Evolutionary conservation across 2,888 invertebrate genomes (phyloP).

Genomic region (Agrotis ipsilon): DNA sequence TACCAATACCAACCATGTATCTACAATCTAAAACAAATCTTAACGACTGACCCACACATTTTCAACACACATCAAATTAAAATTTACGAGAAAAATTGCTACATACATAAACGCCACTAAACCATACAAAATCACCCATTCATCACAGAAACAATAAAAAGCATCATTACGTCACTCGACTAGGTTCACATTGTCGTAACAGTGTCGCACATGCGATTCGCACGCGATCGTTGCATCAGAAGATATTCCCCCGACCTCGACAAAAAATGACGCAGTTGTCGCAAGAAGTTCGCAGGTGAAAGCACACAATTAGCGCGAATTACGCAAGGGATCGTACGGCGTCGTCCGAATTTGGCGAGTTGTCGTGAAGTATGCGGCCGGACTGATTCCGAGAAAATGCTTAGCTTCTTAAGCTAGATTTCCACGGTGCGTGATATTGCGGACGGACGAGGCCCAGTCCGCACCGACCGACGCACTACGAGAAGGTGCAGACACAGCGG

Average conservation of each 20-base stretch:
- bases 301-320: constrained; percentile 75
- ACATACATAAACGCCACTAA: constrained; percentile 33
- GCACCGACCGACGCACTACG: too few species aligned
- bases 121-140: constrained; percentile 48
- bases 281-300: constrained; percentile 72
- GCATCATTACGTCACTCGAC: constrained; percentile 42
- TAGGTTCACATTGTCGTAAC: constrained; percentile 58
- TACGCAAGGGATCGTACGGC: constrained; percentile 65
- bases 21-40: constrained; percentile 22
- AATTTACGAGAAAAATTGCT: constrained; percentile 8
- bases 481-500: too few species aligned
- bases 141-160: constrained; percentile 53
- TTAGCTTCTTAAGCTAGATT: not conserved
- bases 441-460: too few species aligned
- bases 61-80: constrained; percentile 27
- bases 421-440: too few species aligned
- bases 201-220: constrained; percentile 61
- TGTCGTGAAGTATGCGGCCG: constrained; percentile 56
- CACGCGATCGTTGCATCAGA: constrained; percentile 59
- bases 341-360: constrained; percentile 65
- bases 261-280: constrained; percentile 71
- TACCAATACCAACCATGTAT: not conserved
- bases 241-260: constrained; percentile 63
- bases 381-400: constrained; percentile 58
- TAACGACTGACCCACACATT: constrained; percentile 11